Evolutionary conservation across 1,140 invertebrate species (phyloP), one percentile per base, ranked within the genome.

Genomic region (Parapsyche elsis): DNA sequence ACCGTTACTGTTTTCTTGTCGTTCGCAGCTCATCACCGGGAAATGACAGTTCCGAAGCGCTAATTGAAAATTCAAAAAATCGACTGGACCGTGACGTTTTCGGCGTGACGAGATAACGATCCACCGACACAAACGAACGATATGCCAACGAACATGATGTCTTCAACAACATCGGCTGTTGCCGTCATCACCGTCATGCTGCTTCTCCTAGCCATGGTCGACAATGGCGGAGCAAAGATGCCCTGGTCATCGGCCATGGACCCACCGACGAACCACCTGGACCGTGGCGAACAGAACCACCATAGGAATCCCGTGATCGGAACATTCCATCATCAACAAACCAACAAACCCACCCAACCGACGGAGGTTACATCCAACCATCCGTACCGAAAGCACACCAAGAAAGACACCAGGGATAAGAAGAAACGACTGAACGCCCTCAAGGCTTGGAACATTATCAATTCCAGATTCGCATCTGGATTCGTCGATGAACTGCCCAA

Each of bases 261-360:
- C 19, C 12, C n/a, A 30, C 53, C 46, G 16, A 1, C 0, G 21
- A 77, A 77, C 38, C 57, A 53, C n/a, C 12, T 77, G 49, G 57
- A 59, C 30, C 75, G 23, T 57, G 26, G 10, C 26, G 38, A 64
- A 26, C 75, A 26, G 59, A 67, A 76, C 10, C 24, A 59, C 45
- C 46, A 76, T 73, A 23, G 26, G 53, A 23, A 76, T 76, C 57
- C 74, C 71, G 10, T 49, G 57, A 26, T 75, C 7, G 73, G 16
- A 30, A 5, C 16, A 44, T 44, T 74, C 7, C 67, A 26, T 14
- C 64, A 67, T 21, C 64, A 19, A 5, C 71, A 26, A 71, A 23
- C 30, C 67, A 44, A 14, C 24, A 30, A 14, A 10, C 14, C 23
- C 67, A 71, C 5, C 71, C 9, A 59, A 26, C 12, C n/a, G 38